These are phyloP conservation scores for Harmothoe impar DNA, from an alignment of 2,888 invertebrate genomes.

Conservation along the genomic window DNA sequence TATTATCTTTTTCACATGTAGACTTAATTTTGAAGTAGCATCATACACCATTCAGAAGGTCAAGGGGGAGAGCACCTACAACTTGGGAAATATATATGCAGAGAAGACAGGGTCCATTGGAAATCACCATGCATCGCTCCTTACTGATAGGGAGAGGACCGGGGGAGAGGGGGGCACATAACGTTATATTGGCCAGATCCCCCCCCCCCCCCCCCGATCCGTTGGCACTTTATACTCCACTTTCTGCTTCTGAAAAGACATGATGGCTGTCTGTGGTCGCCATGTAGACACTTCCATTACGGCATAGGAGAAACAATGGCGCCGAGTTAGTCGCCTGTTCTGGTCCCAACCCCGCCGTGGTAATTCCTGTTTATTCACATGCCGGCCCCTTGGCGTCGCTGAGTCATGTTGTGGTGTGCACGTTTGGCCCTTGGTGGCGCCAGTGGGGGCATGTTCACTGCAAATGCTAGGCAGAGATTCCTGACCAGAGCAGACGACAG, in stretches of 20 bases:
- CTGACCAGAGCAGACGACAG: constrained; percentile 7
- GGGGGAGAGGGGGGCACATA: no score
- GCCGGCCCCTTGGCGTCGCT: constrained; percentile 28
- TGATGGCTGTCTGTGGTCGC: neutral
- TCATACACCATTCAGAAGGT: no score
- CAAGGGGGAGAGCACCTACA: no score
- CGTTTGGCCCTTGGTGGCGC: constrained; percentile 43
- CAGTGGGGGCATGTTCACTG: constrained; percentile 15
- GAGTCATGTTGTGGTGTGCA: constrained; percentile 28
- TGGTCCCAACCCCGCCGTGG: neutral
- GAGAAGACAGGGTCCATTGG: no score
- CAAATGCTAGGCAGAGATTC: neutral
- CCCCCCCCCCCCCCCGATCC: no score
- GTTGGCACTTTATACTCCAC: neutral
- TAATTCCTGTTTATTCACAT: constrained; percentile 56
- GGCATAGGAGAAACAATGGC: constrained; percentile 33
- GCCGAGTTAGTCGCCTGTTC: neutral
- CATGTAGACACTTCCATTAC: constrained; percentile 40
- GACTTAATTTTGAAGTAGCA: no score
- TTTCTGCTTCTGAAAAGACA: neutral
- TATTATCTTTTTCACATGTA: no score
- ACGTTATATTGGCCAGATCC: no score
- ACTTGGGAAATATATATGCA: no score
- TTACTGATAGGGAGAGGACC: no score
- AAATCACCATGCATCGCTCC: no score